A percentile compares a stretch with the other conserved stretches of the same genome.
Conservation (phyloP, 2,888 invertebrate species). For the Nomada lathburiana region DNA sequence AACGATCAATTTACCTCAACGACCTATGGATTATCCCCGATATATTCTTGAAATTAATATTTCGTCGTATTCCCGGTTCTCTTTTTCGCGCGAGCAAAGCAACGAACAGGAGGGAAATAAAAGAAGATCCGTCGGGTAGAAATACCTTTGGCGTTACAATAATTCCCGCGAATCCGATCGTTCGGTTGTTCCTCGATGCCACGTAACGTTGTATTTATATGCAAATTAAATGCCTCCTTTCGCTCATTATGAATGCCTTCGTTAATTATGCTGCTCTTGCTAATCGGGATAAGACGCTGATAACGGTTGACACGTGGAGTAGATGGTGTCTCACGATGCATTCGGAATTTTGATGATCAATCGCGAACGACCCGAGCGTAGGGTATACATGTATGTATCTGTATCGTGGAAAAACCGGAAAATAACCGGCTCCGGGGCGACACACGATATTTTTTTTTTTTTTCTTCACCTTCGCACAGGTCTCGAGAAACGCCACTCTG, state of each 20-base stretch:
- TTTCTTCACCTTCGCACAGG: not conserved
- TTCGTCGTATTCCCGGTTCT: not conserved
- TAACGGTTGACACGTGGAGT: conserved; percentile 51
- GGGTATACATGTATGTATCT: too few species aligned
- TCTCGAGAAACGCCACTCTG: not conserved
- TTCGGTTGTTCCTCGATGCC: conserved; percentile 34
- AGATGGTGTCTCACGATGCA: conserved; percentile 14
- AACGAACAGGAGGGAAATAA: not conserved
- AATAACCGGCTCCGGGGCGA: conserved; percentile 6
- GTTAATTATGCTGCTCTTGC: conserved; percentile 47
- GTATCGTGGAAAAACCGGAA: conserved; percentile 23
- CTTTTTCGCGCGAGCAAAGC: not conserved
- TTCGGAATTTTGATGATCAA: conserved; percentile 28
- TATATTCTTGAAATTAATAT: not conserved
- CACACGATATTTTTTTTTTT: not conserved
- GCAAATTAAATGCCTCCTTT: conserved; percentile 45
- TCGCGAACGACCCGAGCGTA: conserved; percentile 5
- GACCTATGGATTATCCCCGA: not conserved
- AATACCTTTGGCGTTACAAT: not conserved
- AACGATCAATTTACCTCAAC: too few species aligned
- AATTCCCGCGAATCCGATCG: conserved; percentile 31
- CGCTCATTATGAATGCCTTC: conserved; percentile 37
- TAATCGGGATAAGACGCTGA: conserved; percentile 44
- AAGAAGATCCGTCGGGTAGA: not conserved
- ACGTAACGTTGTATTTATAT: conserved; percentile 28